phyloP scores from a whole-genome alignment of 2,888 invertebrate genomes.

The Agelastica alni region DNA sequence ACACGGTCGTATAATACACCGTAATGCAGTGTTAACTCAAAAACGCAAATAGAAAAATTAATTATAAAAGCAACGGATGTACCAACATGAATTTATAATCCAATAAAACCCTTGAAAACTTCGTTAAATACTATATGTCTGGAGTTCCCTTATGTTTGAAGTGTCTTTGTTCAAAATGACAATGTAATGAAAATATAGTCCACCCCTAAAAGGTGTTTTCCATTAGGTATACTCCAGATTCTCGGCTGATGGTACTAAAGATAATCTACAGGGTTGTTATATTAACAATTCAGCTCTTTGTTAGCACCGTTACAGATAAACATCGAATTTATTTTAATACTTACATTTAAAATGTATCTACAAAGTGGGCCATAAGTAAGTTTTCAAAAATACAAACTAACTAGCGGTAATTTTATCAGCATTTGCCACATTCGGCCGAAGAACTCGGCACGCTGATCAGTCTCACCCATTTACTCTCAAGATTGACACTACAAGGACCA shows the following conservation, averaged over 20 bases:
- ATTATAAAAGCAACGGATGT: constrained; percentile 1
- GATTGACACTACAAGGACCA: no score
- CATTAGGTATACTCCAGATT: neutral
- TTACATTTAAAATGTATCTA: no score
- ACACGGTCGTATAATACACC: neutral
- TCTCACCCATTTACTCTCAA: no score
- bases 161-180: constrained; percentile 4
- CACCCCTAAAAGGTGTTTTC: constrained; percentile 1
- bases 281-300: no score
- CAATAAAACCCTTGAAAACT: constrained; percentile 1
- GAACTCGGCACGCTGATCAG: no score
- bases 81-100: neutral
- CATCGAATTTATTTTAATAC: no score
- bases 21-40: neutral
- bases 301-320: no score
- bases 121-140: constrained; percentile 2
- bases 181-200: constrained; percentile 3
- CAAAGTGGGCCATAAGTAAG: no score
- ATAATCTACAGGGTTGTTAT: neutral
- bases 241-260: neutral
- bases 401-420: no score
- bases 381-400: no score
- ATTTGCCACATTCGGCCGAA: no score
- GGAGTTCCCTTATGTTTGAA: constrained; percentile 5
- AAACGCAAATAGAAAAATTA: constrained; percentile 2